Evolutionary conservation across 2,797 vertebrate species (phyloP), one percentile per base, ranked within the genome.

Genomic region (Helarctos malayanus): DNA sequence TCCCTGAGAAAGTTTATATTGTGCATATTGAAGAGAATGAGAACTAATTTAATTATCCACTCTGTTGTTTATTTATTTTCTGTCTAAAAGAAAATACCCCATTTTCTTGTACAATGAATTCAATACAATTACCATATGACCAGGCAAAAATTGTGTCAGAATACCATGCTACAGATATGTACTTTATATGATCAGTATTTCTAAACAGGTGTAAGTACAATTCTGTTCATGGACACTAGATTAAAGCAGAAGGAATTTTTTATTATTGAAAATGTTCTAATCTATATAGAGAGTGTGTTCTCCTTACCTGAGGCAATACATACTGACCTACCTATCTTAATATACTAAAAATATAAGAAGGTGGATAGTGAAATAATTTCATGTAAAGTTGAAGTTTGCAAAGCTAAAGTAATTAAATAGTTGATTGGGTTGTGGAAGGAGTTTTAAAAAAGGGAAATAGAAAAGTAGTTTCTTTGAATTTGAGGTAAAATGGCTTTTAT

Each of bases 1-100:
- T 57, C n/a, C 61, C 52, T 57, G 68, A 97, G 78, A 95, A 95
- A 81, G 81, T 93, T 82, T 61, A 57, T 45, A 23, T 73, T 93
- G 45, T 54, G 14, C 16, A 57, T 84, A 76, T 76, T 68, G 57
- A 81, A 88, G 57, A 94, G 75, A 89, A 89, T 65, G 32, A 91
- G 47, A 95, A 57, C 57, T 83, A 57, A 81, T 91, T 75, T 91
- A 69, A 93, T 45, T 94, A 84, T 71, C 12, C 3, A 61, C 32
- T 86, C 25, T 89, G 25, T 61, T 94, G 47, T 76, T 94, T 61
- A 19, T 45, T 81, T 89, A 57, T 65, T 96, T 96, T 85, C 79
- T 75, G 81, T 54, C 32, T 59, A 71, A 73, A 85, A 83, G 29
- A 94, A 93, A 83, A 59, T 2, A 71, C 13, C 38, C 57, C 65